Base-by-base conservation (phyloP, 2,113 vertebrate genomes). In the Taurulus bubalis region DNA sequence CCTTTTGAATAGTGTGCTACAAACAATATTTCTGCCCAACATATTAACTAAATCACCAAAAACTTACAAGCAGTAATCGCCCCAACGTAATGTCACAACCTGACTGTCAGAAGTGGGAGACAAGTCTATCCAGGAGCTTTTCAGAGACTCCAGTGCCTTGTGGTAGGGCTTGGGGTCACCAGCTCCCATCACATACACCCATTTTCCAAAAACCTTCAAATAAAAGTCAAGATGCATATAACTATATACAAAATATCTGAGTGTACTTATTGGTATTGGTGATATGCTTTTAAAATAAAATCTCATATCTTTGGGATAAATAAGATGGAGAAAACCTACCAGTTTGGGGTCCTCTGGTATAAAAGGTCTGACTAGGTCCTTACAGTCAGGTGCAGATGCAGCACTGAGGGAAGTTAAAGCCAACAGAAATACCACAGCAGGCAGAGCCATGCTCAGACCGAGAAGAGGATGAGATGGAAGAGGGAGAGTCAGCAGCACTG, bases 111-210 rank as follows among this genome's bases (percentile, higher is more conserved):
- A 82, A 1, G 89, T 91, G 12, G 83, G 83, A 36, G 81, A 77
- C 84, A 94, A 16, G 22, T 91, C 79, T 8, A 94, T 86, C 93
- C 93, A 94, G 71, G 93, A 94, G 91, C 89, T 94, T 78, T 89
- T 90, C 71, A 92, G 49, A 14, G 91, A 87, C 55, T 77, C 89
- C 83, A 94, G 75, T 10, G 92, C 93, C 62, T 84, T 87, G 83
- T 94, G 91, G 83, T 94, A 94, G 1, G 72, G 73, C 49, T 75
- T 49, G 2, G 92, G 93, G 67, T 92, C 92, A 10, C 90, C 92
- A 32, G 92, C 89, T 71, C 92, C 93, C 92, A 93, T 85, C 47
- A 89, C 90, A n/a, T 92, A 94, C 72, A 94, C 88, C 93, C 93
- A 94, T 70, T 90, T 93, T 22, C 93, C 93, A 85, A 90, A 90